phyloP scores from a whole-genome alignment of 2,797 vertebrate genomes.

The Hephaestus fuliginosus region DNA sequence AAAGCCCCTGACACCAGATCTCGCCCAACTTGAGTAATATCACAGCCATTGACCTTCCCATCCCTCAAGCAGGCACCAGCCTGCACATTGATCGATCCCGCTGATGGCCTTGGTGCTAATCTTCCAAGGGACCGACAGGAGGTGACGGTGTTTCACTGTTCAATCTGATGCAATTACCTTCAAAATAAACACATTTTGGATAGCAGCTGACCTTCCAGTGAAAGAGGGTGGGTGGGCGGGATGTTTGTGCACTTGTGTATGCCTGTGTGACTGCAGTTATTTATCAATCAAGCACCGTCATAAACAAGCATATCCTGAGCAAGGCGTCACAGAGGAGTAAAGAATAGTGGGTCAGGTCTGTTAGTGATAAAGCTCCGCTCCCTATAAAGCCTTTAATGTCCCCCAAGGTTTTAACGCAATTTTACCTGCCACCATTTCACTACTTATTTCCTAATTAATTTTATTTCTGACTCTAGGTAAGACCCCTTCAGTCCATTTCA shows the following conservation, averaged over 20 bases:
- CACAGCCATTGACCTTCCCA: slow-evolving; percentile 78
- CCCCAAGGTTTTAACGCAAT: slow-evolving; percentile 28
- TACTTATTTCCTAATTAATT: slow-evolving; percentile 42
- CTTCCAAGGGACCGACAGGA: slow-evolving; percentile 66
- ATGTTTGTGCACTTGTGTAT: slow-evolving; percentile 16
- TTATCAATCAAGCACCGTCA: slow-evolving; percentile 50
- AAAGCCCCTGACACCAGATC: slow-evolving; percentile 70
- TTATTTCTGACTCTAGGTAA: slow-evolving; percentile 23
- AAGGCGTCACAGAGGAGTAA: slow-evolving; percentile 23
- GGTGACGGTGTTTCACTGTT: slow-evolving; percentile 78
- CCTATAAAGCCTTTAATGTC: slow-evolving; percentile 25
- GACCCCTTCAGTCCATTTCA: slow-evolving; percentile 26
- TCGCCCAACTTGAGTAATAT: slow-evolving; percentile 58
- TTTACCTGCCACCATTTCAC: slow-evolving; percentile 28
- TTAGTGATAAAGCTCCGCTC: slow-evolving; percentile 6
- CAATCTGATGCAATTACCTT: slow-evolving; percentile 78
- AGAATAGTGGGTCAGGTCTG: background rate
- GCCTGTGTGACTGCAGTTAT: slow-evolving; percentile 27
- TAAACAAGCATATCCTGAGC: slow-evolving; percentile 39
- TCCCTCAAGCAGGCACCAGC: slow-evolving; percentile 65
- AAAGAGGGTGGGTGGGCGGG: slow-evolving; percentile 41
- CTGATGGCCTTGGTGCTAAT: slow-evolving; percentile 77
- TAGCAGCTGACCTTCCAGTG: slow-evolving; percentile 69
- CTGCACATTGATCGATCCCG: slow-evolving; percentile 71
- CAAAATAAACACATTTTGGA: slow-evolving; percentile 77